Evolutionary conservation across 2,888 invertebrate genomes (phyloP).

Genomic region (Caenorhabditis doughertyi): DNA sequence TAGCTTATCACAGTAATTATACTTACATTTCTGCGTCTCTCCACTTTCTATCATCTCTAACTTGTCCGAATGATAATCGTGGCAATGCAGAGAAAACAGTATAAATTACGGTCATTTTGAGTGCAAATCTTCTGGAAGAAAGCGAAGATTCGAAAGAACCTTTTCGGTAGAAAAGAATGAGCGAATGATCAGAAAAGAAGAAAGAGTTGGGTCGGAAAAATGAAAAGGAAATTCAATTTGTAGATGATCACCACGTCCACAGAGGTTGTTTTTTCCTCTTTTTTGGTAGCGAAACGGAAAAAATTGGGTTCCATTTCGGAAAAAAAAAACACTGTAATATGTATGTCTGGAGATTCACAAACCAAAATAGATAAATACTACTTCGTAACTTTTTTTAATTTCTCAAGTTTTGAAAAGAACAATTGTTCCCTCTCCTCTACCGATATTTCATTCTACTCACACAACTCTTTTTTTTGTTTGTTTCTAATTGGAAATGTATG

Average conservation of each 20-base stretch:
- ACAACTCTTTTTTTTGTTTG: neutral
- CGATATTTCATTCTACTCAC: neutral
- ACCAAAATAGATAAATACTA: no score
- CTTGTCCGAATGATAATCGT: constrained; percentile 1
- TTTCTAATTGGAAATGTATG: neutral
- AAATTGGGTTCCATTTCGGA: no score
- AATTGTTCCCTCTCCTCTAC: no score
- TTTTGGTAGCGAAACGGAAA: neutral
- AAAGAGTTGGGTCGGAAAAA: constrained; percentile 35
- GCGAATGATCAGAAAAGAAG: neutral
- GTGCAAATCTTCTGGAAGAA: constrained; percentile 4
- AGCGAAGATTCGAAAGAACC: neutral
- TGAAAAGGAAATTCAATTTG: constrained; percentile 30
- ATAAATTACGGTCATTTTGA: constrained; percentile 26
- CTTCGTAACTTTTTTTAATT: no score
- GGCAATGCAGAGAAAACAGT: constrained; percentile 3
- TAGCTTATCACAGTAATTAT: constrained; percentile 23
- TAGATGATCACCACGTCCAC: constrained; percentile 17
- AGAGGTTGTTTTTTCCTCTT: constrained; percentile 15
- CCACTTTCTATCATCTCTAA: neutral
- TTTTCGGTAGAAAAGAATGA: neutral
- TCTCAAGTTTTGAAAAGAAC: no score
- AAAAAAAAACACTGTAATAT: no score
- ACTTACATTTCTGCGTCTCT: constrained; percentile 37
- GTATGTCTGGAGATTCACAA: no score